Percentiles rank a stretch among this genome's conserved stretches.
Evolutionary conservation across 2,888 invertebrate genomes (phyloP).

Genomic region (Lymantria monacha): DNA sequence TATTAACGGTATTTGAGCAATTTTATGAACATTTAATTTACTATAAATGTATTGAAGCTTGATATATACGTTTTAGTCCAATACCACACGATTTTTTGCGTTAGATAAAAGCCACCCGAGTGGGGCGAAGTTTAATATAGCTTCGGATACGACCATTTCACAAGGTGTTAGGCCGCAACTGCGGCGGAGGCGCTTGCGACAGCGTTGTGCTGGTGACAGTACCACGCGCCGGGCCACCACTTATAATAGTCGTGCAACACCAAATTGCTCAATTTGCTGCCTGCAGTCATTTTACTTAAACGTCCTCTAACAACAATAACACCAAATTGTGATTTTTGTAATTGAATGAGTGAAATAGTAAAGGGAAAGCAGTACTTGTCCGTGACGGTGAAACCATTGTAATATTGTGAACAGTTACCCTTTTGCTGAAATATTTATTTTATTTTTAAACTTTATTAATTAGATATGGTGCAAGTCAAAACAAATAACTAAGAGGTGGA

Average conservation of each 20-base stretch:
- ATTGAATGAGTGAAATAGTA: constrained; percentile 53
- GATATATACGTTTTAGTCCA: constrained; percentile 35
- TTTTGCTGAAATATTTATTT: constrained; percentile 8
- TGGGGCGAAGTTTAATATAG: constrained; percentile 75
- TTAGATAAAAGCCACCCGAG: constrained; percentile 68
- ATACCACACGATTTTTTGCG: constrained; percentile 59
- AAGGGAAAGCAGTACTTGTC: constrained; percentile 39
- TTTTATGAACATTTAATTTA: constrained; percentile 34
- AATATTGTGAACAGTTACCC: constrained; percentile 14
- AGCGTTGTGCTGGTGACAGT: constrained; percentile 37
- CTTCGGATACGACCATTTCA: constrained; percentile 79
- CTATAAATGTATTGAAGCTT: constrained; percentile 6
- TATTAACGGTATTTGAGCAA: constrained; percentile 55
- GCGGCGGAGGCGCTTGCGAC: constrained; percentile 52
- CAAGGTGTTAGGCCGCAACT: constrained; percentile 72
- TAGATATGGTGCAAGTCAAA: neutral
- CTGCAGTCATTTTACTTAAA: constrained; percentile 60
- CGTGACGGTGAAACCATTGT: constrained; percentile 39
- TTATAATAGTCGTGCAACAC: constrained; percentile 57
- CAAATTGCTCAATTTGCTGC: constrained; percentile 66
- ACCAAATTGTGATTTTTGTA: constrained; percentile 51
- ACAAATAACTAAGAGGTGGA: no score
- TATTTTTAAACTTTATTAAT: neutral
- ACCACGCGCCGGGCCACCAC: constrained; percentile 39
- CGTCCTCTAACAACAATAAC: constrained; percentile 51